Conservation (phyloP, 1,140 invertebrate species). For the Microplitis demolitor region DNA sequence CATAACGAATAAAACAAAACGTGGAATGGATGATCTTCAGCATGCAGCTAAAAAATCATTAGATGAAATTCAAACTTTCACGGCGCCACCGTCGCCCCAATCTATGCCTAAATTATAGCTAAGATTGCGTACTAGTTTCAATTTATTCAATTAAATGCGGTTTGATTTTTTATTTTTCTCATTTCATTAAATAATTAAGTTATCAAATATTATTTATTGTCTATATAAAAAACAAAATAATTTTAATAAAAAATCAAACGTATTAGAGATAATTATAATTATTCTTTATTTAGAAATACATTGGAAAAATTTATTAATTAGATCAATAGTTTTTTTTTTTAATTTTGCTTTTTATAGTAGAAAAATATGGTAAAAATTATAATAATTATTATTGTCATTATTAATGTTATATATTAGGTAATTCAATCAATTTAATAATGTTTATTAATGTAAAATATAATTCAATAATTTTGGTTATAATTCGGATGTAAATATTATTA, state of each 20-base stretch:
- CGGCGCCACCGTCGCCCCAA: constrained; percentile 47
- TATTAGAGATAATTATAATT: too few species aligned
- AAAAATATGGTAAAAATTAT: too few species aligned
- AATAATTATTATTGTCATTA: too few species aligned
- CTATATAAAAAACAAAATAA: too few species aligned
- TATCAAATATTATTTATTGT: too few species aligned
- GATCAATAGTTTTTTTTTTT: too few species aligned
- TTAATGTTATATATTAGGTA: too few species aligned
- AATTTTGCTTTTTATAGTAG: too few species aligned
- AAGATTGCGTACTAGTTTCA: constrained; percentile 50
- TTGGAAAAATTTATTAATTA: too few species aligned
- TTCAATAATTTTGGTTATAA: background rate
- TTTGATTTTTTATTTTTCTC: background rate
- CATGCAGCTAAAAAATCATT: constrained; percentile 68
- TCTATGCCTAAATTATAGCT: constrained; percentile 58
- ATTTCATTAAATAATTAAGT: too few species aligned
- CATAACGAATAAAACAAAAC: constrained; percentile 73
- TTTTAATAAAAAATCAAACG: too few species aligned
- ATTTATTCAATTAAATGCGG: constrained; percentile 49
- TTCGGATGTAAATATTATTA: background rate
- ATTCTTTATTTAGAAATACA: too few species aligned
- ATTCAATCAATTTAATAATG: constrained; percentile 1
- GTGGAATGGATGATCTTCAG: constrained; percentile 81
- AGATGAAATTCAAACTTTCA: constrained; percentile 61
- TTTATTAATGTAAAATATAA: background rate